Evolutionary conservation across 2,888 invertebrate genomes (phyloP).

Genomic region (Nineta flava): DNA sequence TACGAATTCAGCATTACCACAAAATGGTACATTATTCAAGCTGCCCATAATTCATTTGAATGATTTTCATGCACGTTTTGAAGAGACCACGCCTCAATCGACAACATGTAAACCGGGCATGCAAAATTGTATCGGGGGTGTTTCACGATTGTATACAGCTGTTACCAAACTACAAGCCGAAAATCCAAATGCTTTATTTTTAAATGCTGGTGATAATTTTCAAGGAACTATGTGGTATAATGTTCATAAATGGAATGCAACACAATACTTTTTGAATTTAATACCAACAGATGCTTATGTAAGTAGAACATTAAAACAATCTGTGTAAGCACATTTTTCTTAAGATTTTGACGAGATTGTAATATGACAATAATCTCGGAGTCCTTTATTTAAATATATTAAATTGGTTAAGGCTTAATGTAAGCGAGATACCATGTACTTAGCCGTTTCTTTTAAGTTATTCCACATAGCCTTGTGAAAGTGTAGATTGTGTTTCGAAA

Average conservation of each 20-base stretch:
- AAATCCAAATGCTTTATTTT: slow-evolving; percentile 37
- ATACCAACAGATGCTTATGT: slow-evolving; percentile 65
- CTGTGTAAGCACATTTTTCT: not conserved
- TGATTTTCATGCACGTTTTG: slow-evolving; percentile 37
- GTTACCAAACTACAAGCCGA: slow-evolving; percentile 29
- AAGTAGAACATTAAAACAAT: slow-evolving; percentile 21
- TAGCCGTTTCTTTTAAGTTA: too few species aligned
- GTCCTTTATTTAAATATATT: not conserved
- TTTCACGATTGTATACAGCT: slow-evolving; percentile 44
- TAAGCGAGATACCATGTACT: too few species aligned
- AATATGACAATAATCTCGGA: not conserved
- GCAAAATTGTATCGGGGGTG: slow-evolving; percentile 47
- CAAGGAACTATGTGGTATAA: slow-evolving; percentile 79
- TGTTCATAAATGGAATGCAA: slow-evolving; percentile 54
- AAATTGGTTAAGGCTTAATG: not conserved
- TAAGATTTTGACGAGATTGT: not conserved
- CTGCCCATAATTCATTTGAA: slow-evolving; percentile 40
- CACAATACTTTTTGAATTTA: slow-evolving; percentile 57
- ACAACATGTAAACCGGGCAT: slow-evolving; percentile 36
- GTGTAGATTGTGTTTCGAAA: too few species aligned
- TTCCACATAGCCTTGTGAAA: too few species aligned
- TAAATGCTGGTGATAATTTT: slow-evolving; percentile 74
- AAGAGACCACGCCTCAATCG: slow-evolving; percentile 36
- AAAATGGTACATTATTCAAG: slow-evolving; percentile 11
- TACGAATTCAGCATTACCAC: too few species aligned